Conservation (phyloP, 2,113 vertebrate genomes). For the Typhlomys cinereus region DNA sequence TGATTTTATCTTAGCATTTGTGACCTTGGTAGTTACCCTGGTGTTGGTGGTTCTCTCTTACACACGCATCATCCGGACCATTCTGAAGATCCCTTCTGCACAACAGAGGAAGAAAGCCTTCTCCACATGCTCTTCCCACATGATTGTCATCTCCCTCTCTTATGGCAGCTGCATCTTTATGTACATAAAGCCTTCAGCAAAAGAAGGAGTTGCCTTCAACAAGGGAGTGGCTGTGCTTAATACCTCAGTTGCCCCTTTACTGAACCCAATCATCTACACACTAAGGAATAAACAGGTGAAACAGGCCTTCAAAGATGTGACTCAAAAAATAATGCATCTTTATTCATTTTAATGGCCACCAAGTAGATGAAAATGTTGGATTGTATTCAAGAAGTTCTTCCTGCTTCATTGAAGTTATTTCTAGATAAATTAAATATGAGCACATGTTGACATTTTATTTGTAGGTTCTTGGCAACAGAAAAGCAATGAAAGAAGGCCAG, state of each 20-base stretch:
- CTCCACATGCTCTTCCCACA: slow-evolving; percentile 72
- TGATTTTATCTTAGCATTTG: slow-evolving; percentile 2
- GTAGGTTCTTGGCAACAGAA: not conserved
- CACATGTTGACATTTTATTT: not conserved
- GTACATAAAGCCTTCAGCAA: slow-evolving; percentile 69
- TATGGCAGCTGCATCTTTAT: slow-evolving; percentile 73
- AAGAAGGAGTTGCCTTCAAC: slow-evolving; percentile 58
- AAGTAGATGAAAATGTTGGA: not conserved
- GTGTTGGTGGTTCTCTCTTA: slow-evolving; percentile 63
- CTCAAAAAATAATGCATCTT: slow-evolving; percentile 29
- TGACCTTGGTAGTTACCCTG: slow-evolving; percentile 63
- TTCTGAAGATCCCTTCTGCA: slow-evolving; percentile 71
- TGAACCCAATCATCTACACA: slow-evolving; percentile 72
- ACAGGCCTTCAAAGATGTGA: slow-evolving; percentile 40
- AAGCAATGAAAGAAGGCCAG: too few species aligned
- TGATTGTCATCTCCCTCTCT: slow-evolving; percentile 68
- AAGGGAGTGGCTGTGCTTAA: slow-evolving; percentile 65
- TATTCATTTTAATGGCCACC: not conserved
- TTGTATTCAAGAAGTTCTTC: not conserved
- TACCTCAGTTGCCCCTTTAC: slow-evolving; percentile 60
- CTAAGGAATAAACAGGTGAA: slow-evolving; percentile 73
- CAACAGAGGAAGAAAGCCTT: slow-evolving; percentile 70
- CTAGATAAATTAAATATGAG: not conserved
- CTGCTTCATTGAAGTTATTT: not conserved
- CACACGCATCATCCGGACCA: slow-evolving; percentile 58